Evolutionary conservation across 2,113 vertebrate species (phyloP).

Genomic region (Mustela nigripes): DNA sequence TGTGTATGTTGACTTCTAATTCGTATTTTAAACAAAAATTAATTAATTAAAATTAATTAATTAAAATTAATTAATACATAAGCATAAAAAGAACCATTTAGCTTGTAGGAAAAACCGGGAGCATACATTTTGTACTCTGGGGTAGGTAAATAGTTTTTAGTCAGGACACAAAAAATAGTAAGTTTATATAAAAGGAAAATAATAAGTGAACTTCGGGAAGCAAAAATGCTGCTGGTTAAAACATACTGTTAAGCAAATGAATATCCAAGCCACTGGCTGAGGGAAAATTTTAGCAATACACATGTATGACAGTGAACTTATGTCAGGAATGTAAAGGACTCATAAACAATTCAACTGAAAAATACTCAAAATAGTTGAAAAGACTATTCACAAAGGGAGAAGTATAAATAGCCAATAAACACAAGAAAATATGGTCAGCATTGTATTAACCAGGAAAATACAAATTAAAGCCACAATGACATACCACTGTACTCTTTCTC

Average conservation of each 20-base stretch:
- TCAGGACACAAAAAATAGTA: not conserved
- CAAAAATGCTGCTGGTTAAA: not conserved
- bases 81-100: not conserved
- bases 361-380: not conserved
- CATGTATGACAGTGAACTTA: not conserved
- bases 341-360: not conserved
- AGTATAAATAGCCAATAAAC: not conserved
- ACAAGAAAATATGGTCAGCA: not conserved
- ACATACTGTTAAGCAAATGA: not conserved
- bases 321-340: not conserved
- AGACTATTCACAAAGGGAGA: not conserved
- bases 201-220: not conserved
- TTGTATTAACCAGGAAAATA: not conserved
- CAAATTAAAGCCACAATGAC: not conserved
- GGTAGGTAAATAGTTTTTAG: not conserved
- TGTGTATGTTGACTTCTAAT: not conserved
- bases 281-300: not conserved
- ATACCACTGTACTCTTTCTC: not conserved
- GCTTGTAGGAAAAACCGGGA: not conserved
- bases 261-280: not conserved
- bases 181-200: not conserved
- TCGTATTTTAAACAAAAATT: not conserved
- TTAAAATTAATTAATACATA: not conserved
- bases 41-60: constrained; percentile 1
- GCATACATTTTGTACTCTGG: not conserved